Base-by-base conservation (phyloP, 2,888 invertebrate genomes). In the Heliothis peltigera region DNA sequence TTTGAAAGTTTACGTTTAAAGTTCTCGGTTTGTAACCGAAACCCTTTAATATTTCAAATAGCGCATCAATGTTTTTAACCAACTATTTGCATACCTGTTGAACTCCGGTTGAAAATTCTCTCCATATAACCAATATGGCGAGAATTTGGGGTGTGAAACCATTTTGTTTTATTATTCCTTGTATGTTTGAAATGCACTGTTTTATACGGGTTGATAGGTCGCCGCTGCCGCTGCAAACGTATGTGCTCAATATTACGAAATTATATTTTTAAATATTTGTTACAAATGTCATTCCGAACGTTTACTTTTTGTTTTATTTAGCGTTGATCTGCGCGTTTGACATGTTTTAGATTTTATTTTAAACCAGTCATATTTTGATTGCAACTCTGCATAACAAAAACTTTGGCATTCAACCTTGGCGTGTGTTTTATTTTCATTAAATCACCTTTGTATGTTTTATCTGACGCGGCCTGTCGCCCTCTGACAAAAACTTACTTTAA, bases 401-500 rank as follows among this genome's bases (percentile, higher is more conserved):
- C 8, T 52, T 57, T 53, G 49, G n/a, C 17, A 56, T 55, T 59
- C 17, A 22, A 28, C 5, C 7, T 6, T 12, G 46, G n/a, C 10
- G 28, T 53, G 18, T 44, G 32, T 70, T 83, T 84, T 90, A 86
- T 91, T 90, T 91, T 87, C 83, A 86, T 88, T 89, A 86, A 87
- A 90, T 89, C 89, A 87, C 83, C 79, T 86, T 79, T 86, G 82
- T 85, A 80, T 85, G 84, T 87, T 87, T 87, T 89, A 89, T 89
- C 84, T 79, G 86, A 83, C 83, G 80, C 82, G 85, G 86, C 79
- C 86, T 89, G 91, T 88, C 89, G 87, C 91, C 87, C 87, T 87
- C 76, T 84, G 85, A 92, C 90, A 91, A 93, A 93, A 92, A 92
- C 89, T 89, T 86, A 90, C 90, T 92, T 91, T 90, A 93, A 92